Conservation (phyloP, 2,888 invertebrate genomes). For the Eilema depressum region DNA sequence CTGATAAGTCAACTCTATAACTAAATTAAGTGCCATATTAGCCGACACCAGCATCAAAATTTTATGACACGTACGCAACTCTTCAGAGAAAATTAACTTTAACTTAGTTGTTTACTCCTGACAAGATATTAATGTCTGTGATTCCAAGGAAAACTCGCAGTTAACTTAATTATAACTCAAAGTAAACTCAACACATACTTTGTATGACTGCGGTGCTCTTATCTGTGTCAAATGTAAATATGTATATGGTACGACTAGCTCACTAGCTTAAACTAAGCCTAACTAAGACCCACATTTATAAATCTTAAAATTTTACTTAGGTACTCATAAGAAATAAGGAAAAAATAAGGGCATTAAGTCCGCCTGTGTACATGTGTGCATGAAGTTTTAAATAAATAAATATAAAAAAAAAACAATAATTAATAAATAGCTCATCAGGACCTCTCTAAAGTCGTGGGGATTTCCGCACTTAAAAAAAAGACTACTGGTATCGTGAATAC, state of each 20-base stretch:
- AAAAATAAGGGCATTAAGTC: no score
- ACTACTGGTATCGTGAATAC: background rate
- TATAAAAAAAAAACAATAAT: background rate
- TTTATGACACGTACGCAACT: slow-evolving; percentile 58
- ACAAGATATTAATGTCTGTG: slow-evolving; percentile 32
- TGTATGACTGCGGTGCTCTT: background rate
- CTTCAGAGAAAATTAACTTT: slow-evolving; percentile 60
- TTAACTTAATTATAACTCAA: slow-evolving; percentile 20
- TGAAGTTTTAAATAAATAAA: no score
- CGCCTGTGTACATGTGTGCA: no score
- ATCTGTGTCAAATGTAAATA: slow-evolving; percentile 11
- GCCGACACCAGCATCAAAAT: slow-evolving; percentile 31
- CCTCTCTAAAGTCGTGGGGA: no score
- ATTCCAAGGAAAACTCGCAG: slow-evolving; percentile 10
- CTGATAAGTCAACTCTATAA: slow-evolving; percentile 16
- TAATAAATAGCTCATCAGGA: background rate
- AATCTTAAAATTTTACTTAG: background rate
- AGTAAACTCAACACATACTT: slow-evolving; percentile 6
- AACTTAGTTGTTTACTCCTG: slow-evolving; percentile 54
- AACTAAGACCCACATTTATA: background rate
- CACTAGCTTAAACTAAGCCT: background rate
- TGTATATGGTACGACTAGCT: background rate
- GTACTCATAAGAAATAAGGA: no score
- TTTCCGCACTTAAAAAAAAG: no score
- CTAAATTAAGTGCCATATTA: slow-evolving; percentile 44